A percentile compares a stretch with the other conserved stretches of the same genome.
These are phyloP conservation scores for Anadara kagoshimensis DNA, from an alignment of 1,140 invertebrate species.

Conservation along the genomic window DNA sequence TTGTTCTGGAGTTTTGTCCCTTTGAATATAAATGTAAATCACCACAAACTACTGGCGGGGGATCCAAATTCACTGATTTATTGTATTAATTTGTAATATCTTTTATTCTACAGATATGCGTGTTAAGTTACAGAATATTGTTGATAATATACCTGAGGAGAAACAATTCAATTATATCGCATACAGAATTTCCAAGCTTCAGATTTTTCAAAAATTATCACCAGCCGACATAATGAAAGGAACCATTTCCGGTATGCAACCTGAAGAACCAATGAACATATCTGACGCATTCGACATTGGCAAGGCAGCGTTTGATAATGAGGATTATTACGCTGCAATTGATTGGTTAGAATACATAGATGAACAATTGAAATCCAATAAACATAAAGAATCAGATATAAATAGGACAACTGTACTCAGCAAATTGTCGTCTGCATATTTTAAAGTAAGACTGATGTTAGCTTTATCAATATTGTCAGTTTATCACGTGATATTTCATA, in stretches of 20 bases:
- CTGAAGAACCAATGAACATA: neutral
- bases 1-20: no score
- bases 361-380: constrained; percentile 7
- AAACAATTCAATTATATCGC: constrained; percentile 6
- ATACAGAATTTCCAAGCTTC: neutral
- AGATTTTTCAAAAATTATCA: neutral
- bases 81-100: neutral
- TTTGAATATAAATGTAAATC: no score
- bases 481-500: neutral
- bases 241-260: neutral
- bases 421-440: neutral
- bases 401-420: neutral
- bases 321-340: constrained; percentile 9
- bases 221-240: constrained; percentile 13
- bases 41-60: no score
- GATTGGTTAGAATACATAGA: constrained; percentile 3
- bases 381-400: neutral
- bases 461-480: neutral
- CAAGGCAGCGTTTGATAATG: constrained; percentile 2
- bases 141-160: constrained; percentile 10
- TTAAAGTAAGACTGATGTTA: neutral
- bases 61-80: no score
- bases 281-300: constrained; percentile 11
- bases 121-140: constrained; percentile 20
- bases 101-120: constrained; percentile 3